phyloP scores from a whole-genome alignment of 2,888 invertebrate genomes.

The Hydroisotoma schaefferi region DNA sequence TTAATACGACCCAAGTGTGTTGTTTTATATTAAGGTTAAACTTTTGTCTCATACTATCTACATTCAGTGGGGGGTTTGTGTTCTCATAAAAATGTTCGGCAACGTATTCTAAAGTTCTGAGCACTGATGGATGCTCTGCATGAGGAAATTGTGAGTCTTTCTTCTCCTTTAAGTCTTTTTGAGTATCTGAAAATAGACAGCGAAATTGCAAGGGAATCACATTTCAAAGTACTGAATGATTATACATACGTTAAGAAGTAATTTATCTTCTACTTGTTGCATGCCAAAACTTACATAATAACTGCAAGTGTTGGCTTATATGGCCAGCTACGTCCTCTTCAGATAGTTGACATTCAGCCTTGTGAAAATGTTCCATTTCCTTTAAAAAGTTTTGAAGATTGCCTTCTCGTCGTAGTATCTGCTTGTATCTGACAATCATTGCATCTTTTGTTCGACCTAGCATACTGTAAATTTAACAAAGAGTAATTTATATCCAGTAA shows the following conservation, averaged over 20 bases:
- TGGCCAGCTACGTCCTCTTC: conserved; percentile 41
- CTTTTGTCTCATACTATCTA: conserved; percentile 38
- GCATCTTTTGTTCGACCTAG: conserved; percentile 65
- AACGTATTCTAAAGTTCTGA: conserved; percentile 40
- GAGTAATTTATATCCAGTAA: not conserved
- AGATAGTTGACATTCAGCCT: conserved; percentile 44
- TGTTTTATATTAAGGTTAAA: conserved; percentile 60
- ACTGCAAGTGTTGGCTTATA: conserved; percentile 39
- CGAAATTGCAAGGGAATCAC: too few species aligned
- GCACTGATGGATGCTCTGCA: conserved; percentile 36
- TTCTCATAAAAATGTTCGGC: conserved; percentile 44
- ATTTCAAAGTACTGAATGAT: too few species aligned
- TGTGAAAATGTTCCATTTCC: conserved; percentile 45
- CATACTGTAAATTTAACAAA: conserved; percentile 57
- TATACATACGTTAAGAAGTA: not conserved
- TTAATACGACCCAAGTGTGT: conserved; percentile 68
- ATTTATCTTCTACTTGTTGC: not conserved
- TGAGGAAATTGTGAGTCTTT: conserved; percentile 39
- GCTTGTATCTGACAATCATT: conserved; percentile 51
- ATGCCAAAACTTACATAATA: conserved; percentile 26
- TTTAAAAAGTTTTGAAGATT: conserved; percentile 42
- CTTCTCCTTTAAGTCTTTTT: conserved; percentile 43
- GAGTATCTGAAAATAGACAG: too few species aligned
- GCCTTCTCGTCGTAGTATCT: conserved; percentile 35
- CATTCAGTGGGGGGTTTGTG: conserved; percentile 23